Base-by-base conservation (phyloP, 2,113 vertebrate species). In the Carassius auratus region DNA sequence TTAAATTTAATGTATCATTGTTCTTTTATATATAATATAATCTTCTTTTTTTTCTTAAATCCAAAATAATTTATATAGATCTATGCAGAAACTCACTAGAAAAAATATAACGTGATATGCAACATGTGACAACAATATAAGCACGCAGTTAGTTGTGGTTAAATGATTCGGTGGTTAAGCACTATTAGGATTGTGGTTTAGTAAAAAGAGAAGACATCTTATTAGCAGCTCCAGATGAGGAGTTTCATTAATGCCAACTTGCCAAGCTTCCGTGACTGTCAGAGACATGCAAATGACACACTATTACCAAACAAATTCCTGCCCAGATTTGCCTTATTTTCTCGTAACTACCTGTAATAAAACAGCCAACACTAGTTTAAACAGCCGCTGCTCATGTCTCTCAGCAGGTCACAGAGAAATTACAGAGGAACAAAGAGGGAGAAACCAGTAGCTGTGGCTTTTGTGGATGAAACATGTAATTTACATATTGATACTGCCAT, bases 381-480 rank as follows among this genome's bases (percentile, higher is more conserved):
- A 66, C 33, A 86, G 62, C 57, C 57, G 5, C 57, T 17, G 23
- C 38, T 71, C 73, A 48, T 61, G 83, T 86, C 81, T 86, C 83
- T 76, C 84, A 80, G 76, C 81, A 57, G 79, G 55, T 74, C 76
- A 17, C 73, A 55, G 42, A 4, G 66, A 86, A 83, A 75, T 83
- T 74, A 85, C 81, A 86, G 57, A 75, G 66, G 78, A 82, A 80
- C 77, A 84, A 66, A 81, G 55, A 57, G 74, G 33, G 62, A n/a
- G 84, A 68, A 50, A n/a, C 64, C 79, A 78, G 66, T 76, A 78
- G 55, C 79, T 78, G 17, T 8, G 61, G 55, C 14, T 83, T 79
- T 86, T 36, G 80, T 79, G 69, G 33, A 80, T 48, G 84, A 80
- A 88, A 84, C 66, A 85, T 84, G 48, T 84, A 86, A 83, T 86